Percentiles rank a stretch among this genome's conserved stretches.
These are phyloP conservation scores for Cephonodes hylas DNA, from an alignment of 2,888 invertebrate species.

Conservation along the genomic window DNA sequence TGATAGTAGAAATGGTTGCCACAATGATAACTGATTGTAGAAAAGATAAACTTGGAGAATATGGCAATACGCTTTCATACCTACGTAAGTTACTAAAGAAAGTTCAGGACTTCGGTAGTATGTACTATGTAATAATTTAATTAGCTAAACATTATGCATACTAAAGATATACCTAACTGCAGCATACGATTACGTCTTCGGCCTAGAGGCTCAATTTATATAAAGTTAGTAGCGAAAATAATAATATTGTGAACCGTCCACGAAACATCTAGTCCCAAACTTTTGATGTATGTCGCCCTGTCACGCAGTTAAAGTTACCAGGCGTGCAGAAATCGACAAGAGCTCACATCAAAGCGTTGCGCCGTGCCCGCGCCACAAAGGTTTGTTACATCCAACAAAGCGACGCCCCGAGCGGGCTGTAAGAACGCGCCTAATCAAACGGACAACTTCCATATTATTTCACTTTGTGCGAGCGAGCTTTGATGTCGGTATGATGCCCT, in stretches of 20 bases:
- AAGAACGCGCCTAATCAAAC: slow-evolving; percentile 77
- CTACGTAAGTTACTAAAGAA: too few relatives aligned
- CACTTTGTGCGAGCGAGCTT: slow-evolving; percentile 74
- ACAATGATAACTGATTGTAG: too few relatives aligned
- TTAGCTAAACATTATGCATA: too few relatives aligned
- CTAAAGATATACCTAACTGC: too few relatives aligned
- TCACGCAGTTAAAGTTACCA: slow-evolving; percentile 34
- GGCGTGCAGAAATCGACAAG: slow-evolving; percentile 63
- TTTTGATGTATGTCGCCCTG: slow-evolving; percentile 20
- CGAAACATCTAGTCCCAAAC: background rate
- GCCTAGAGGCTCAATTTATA: too few relatives aligned
- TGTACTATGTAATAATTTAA: too few relatives aligned
- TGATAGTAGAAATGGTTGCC: too few relatives aligned
- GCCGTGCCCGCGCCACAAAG: slow-evolving; percentile 54
- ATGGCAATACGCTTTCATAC: too few relatives aligned
- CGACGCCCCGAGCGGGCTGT: slow-evolving; percentile 59
- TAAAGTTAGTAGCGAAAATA: background rate
- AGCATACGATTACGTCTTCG: too few relatives aligned
- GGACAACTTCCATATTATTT: slow-evolving; percentile 58
- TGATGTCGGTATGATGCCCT: slow-evolving; percentile 68
- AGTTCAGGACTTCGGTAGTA: too few relatives aligned
- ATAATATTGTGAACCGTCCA: background rate
- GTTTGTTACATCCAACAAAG: slow-evolving; percentile 54
- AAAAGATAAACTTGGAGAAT: too few relatives aligned
- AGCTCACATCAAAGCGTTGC: slow-evolving; percentile 56